Evolutionary conservation across 2,888 invertebrate genomes (phyloP).

Genomic region (Malthinus flaveolus): DNA sequence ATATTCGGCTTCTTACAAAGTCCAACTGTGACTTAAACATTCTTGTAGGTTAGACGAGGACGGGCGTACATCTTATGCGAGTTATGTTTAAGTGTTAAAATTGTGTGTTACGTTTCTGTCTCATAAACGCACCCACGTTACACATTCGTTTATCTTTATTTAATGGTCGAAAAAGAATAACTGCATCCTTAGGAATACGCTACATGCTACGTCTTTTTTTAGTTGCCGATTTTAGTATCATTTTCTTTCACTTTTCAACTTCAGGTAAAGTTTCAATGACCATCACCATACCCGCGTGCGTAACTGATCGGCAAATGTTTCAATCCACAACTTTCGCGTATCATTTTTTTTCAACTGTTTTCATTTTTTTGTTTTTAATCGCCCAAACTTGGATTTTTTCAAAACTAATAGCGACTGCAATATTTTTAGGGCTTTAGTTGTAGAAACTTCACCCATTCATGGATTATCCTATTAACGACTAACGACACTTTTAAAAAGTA

Average conservation of each 20-base stretch:
- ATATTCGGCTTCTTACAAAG: constrained; percentile 30
- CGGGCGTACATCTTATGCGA: constrained; percentile 11
- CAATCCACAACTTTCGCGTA: constrained; percentile 36
- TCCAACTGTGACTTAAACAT: constrained; percentile 27
- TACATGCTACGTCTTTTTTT: constrained; percentile 11
- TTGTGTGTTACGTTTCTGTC: constrained; percentile 20
- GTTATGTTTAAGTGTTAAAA: constrained; percentile 17
- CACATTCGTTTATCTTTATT: constrained; percentile 36
- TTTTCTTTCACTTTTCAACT: constrained; percentile 11
- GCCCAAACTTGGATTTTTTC: too few relatives aligned
- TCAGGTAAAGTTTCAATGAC: constrained; percentile 34
- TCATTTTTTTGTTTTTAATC: too few relatives aligned
- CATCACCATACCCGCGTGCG: constrained; percentile 35
- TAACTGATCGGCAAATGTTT: constrained; percentile 40
- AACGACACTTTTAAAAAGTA: too few relatives aligned
- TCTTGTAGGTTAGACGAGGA: constrained; percentile 26
- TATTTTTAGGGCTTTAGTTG: too few relatives aligned
- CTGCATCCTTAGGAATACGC: constrained; percentile 32
- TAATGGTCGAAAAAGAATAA: constrained; percentile 37
- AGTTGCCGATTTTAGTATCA: background rate
- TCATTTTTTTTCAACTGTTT: constrained; percentile 17
- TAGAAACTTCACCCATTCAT: too few relatives aligned
- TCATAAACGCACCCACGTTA: constrained; percentile 35
- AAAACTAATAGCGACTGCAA: too few relatives aligned
- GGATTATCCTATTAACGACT: background rate